Percentiles rank a stretch among this genome's conserved stretches.
phyloP scores from a whole-genome alignment of 1,140 invertebrate species.

The Sycobia sp. region DNA sequence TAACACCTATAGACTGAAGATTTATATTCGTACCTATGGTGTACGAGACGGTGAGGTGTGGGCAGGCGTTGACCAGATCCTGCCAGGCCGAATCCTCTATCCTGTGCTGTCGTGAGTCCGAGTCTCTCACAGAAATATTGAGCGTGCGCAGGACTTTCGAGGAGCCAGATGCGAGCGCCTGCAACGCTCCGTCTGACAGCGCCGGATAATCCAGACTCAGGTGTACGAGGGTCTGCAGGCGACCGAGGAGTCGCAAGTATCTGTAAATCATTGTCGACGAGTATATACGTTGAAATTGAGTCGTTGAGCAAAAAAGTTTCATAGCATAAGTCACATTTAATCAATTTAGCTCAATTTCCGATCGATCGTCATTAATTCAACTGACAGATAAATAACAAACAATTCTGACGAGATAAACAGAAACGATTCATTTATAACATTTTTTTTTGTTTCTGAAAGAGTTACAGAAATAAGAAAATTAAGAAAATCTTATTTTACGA shows the following conservation, averaged over 20 bases:
- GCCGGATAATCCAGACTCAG: conserved; percentile 58
- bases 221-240: conserved; percentile 45
- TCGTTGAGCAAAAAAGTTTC: background rate
- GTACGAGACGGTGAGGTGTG: conserved; percentile 53
- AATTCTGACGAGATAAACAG: too few relatives aligned
- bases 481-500: too few relatives aligned
- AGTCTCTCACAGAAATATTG: conserved; percentile 52
- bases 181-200: conserved; percentile 53
- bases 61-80: conserved; percentile 50
- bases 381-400: too few relatives aligned
- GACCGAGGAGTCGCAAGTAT: conserved; percentile 50
- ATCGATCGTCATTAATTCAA: too few relatives aligned
- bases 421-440: too few relatives aligned
- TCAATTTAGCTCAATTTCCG: too few relatives aligned
- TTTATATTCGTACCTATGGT: conserved; percentile 56
- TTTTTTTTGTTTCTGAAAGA: too few relatives aligned
- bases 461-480: too few relatives aligned
- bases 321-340: too few relatives aligned
- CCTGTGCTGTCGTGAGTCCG: conserved; percentile 54
- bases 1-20: too few relatives aligned
- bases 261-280: too few relatives aligned
- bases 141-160: conserved; percentile 45
- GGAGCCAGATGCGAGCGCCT: conserved; percentile 47
- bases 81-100: conserved; percentile 52
- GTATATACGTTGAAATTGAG: background rate